Conservation (phyloP, 2,797 vertebrate species). For the Crypturellus tataupa region DNA sequence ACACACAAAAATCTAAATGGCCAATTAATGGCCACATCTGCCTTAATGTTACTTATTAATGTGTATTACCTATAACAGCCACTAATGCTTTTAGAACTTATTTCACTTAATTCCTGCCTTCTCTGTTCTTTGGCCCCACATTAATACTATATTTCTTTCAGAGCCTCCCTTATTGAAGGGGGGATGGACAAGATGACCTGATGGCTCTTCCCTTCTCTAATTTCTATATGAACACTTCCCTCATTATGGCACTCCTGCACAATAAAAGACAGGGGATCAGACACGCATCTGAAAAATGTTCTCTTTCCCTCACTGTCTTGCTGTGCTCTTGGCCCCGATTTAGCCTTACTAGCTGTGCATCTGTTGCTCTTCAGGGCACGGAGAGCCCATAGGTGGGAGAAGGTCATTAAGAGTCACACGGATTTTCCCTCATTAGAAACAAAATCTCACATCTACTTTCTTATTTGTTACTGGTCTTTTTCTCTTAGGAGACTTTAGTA, state of each 20-base stretch:
- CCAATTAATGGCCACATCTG: constrained; percentile 54
- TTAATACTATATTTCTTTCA: constrained; percentile 37
- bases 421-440: constrained; percentile 60
- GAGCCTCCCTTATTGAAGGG: constrained; percentile 6
- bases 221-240: constrained; percentile 61
- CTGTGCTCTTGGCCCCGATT: constrained; percentile 51
- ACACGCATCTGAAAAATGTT: constrained; percentile 1
- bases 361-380: constrained; percentile 35
- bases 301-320: not conserved
- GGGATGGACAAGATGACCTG: constrained; percentile 52
- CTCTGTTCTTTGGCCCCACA: constrained; percentile 30
- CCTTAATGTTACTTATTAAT: constrained; percentile 61
- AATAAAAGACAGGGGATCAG: constrained; percentile 59
- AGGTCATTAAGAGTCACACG: constrained; percentile 21
- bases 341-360: not conserved
- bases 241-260: constrained; percentile 54
- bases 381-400: constrained; percentile 11
- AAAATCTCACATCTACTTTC: constrained; percentile 34
- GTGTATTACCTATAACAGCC: not conserved
- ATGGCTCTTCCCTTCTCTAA: constrained; percentile 48
- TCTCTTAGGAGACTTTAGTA: not conserved
- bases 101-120: constrained; percentile 47
- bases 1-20: constrained; percentile 22
- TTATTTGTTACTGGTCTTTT: not conserved
- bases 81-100: constrained; percentile 36